A percentile compares a stretch with the other conserved stretches of the same genome.
Evolutionary conservation across 2,888 invertebrate species (phyloP).

Genomic region (Subacronicta megacephala): DNA sequence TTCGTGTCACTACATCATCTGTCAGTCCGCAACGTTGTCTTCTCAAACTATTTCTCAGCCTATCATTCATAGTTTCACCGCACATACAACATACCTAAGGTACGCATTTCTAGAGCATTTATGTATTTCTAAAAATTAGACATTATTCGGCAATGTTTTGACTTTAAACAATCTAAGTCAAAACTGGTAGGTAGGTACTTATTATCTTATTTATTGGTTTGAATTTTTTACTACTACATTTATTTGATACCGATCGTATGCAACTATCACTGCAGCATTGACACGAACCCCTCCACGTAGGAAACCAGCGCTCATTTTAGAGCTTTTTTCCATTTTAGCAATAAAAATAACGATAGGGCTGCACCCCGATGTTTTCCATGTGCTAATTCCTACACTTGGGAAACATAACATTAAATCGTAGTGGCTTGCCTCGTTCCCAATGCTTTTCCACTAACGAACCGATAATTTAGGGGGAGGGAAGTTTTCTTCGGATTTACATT

Average conservation of each 20-base stretch:
- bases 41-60: too few relatives aligned
- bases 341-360: slow-evolving; percentile 57
- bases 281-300: slow-evolving; percentile 32
- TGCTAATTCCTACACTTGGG: slow-evolving; percentile 84
- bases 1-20: too few relatives aligned
- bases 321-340: slow-evolving; percentile 48
- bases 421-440: slow-evolving; percentile 62
- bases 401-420: slow-evolving; percentile 86
- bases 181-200: too few relatives aligned
- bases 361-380: slow-evolving; percentile 75
- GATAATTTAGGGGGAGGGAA: slow-evolving; percentile 76
- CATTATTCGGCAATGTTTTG: too few relatives aligned
- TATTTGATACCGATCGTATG: not conserved
- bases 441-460: slow-evolving; percentile 83
- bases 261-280: slow-evolving; percentile 18
- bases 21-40: too few relatives aligned
- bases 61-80: too few relatives aligned
- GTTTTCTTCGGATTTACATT: slow-evolving; percentile 63
- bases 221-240: too few relatives aligned
- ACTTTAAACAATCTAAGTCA: too few relatives aligned
- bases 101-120: too few relatives aligned
- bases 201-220: too few relatives aligned
- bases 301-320: slow-evolving; percentile 48
- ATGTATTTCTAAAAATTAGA: too few relatives aligned
- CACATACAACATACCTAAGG: too few relatives aligned